Percentiles rank a stretch among this genome's conserved stretches.
phyloP scores from a whole-genome alignment of 2,797 vertebrate species.

The Martes flavigula region DNA sequence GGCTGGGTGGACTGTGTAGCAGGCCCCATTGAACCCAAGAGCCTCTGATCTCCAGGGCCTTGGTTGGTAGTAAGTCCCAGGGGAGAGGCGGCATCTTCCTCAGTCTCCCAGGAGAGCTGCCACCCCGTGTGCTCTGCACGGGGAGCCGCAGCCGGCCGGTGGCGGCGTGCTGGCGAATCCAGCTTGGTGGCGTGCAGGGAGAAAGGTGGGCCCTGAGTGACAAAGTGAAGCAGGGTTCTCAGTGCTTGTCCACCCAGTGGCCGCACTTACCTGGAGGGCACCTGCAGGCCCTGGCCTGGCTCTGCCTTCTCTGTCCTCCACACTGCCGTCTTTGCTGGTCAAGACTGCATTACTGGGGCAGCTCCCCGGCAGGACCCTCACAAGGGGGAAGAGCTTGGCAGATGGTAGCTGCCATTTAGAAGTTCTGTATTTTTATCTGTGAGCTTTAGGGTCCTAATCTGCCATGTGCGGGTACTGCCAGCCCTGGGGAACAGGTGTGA shows the following conservation, averaged over 20 bases:
- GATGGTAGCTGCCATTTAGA: not conserved
- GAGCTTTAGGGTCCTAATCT: too few relatives aligned
- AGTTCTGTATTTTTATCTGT: not conserved
- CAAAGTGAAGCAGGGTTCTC: not conserved
- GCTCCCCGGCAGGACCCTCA: not conserved
- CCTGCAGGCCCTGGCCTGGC: not conserved
- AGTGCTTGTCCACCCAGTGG: not conserved
- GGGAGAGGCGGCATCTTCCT: not conserved
- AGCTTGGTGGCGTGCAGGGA: not conserved
- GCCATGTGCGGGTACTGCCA: not conserved
- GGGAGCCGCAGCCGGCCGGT: rapidly evolving
- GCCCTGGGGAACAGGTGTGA: not conserved
- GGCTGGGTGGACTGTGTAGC: not conserved
- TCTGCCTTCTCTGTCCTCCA: too few relatives aligned
- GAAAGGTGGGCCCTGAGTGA: not conserved
- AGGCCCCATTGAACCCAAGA: too few relatives aligned
- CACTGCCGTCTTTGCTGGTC: too few relatives aligned
- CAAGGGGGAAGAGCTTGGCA: not conserved
- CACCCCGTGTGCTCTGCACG: not conserved
- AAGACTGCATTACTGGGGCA: too few relatives aligned
- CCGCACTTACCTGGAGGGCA: constrained; percentile 3
- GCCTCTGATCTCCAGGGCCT: not conserved
- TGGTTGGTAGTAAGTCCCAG: not conserved
- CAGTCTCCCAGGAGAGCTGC: not conserved
- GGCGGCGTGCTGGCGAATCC: not conserved